Evolutionary conservation across 2,888 invertebrate genomes (phyloP).

Genomic region (Drosophila emarginata): DNA sequence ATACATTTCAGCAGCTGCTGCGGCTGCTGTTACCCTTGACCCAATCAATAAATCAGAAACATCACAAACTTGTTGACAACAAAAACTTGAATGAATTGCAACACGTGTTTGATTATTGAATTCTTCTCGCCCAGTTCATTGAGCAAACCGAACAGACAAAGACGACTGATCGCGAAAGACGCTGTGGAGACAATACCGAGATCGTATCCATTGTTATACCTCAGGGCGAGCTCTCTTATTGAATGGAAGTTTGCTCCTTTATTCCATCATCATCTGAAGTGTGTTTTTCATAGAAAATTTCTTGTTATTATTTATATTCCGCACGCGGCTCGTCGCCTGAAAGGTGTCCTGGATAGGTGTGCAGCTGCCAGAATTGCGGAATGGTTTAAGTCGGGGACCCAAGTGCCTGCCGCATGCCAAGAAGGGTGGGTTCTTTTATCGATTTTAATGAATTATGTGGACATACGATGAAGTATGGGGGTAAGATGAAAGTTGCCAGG

Average conservation of each 20-base stretch:
- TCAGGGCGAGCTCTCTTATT: slow-evolving; percentile 43
- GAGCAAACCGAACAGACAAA: slow-evolving; percentile 61
- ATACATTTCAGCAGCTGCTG: slow-evolving; percentile 18
- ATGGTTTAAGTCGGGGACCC: slow-evolving; percentile 43
- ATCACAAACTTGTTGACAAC: slow-evolving; percentile 56
- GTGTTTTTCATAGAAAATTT: slow-evolving; percentile 58
- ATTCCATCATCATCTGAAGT: slow-evolving; percentile 48
- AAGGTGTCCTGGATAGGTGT: slow-evolving; percentile 48
- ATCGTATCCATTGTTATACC: slow-evolving; percentile 56
- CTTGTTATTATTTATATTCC: slow-evolving; percentile 60
- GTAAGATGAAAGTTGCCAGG: slow-evolving; percentile 9
- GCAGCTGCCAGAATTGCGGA: slow-evolving; percentile 63
- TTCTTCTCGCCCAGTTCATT: slow-evolving; percentile 52
- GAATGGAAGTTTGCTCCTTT: slow-evolving; percentile 66
- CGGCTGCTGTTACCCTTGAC: slow-evolving; percentile 59
- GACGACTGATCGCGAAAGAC: slow-evolving; percentile 65
- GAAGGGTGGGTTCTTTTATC: slow-evolving; percentile 49
- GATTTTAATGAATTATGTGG: slow-evolving; percentile 44
- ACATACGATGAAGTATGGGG: slow-evolving; percentile 41
- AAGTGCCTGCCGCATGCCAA: slow-evolving; percentile 41
- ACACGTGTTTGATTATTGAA: slow-evolving; percentile 62
- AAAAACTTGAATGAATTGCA: slow-evolving; percentile 72
- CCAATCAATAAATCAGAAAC: slow-evolving; percentile 66
- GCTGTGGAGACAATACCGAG: slow-evolving; percentile 53
- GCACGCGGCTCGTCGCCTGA: slow-evolving; percentile 50